Conservation (phyloP, 2,113 vertebrate species). For the Echinops telfairi region DNA sequence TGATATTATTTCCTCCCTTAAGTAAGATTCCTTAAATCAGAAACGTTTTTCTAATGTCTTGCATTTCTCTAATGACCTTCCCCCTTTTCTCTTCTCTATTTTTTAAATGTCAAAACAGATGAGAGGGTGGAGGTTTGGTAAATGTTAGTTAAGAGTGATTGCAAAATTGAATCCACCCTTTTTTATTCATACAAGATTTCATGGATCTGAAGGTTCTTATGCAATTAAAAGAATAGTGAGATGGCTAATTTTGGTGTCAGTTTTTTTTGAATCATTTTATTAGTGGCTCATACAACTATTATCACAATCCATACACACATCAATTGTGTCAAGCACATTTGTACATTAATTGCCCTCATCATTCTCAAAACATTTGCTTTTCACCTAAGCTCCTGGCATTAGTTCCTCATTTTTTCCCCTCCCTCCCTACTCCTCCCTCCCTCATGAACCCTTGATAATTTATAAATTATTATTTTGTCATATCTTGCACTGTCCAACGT, state of each 20-base stretch:
- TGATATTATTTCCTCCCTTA: background rate
- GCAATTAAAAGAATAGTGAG: background rate
- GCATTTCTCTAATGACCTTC: background rate
- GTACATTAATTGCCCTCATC: too few relatives aligned
- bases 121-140: background rate
- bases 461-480: too few relatives aligned
- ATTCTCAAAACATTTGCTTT: too few relatives aligned
- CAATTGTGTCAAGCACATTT: too few relatives aligned
- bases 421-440: too few relatives aligned
- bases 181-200: background rate
- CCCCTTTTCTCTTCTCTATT: background rate
- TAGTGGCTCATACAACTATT: too few relatives aligned
- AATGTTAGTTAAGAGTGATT: background rate
- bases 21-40: background rate
- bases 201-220: background rate
- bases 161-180: background rate
- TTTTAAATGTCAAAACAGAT: conserved; percentile 1
- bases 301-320: too few relatives aligned
- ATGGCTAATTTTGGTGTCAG: background rate
- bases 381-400: too few relatives aligned
- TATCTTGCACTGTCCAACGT: too few relatives aligned
- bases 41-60: background rate
- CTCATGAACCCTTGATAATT: too few relatives aligned
- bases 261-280: too few relatives aligned
- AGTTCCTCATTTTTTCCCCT: too few relatives aligned